These are phyloP conservation scores for Nomada fucata DNA, from an alignment of 2,888 invertebrate species.

Conservation along the genomic window DNA sequence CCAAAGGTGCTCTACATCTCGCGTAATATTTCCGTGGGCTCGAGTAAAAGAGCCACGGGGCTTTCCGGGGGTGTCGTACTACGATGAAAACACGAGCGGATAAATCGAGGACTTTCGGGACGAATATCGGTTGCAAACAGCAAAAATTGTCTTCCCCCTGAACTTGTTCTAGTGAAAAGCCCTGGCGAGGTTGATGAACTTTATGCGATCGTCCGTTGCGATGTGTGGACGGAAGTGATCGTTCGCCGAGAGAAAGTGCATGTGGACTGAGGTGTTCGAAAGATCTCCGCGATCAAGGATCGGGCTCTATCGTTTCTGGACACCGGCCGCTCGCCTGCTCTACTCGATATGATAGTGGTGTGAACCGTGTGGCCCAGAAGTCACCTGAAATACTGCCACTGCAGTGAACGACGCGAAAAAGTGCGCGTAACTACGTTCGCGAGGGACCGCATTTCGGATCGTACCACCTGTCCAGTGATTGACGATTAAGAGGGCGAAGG, in stretches of 20 bases:
- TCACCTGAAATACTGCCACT: constrained; percentile 49
- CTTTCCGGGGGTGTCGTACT: not conserved
- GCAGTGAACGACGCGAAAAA: constrained; percentile 69
- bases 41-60: not conserved
- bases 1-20: not conserved
- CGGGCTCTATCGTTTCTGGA: not conserved
- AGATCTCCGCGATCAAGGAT: constrained; percentile 22
- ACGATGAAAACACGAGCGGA: constrained; percentile 8
- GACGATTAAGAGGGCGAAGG: not conserved
- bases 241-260: constrained; percentile 24
- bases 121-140: not conserved
- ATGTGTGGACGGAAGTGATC: constrained; percentile 39
- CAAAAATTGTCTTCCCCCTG: not conserved
- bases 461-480: not conserved
- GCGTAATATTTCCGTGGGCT: not conserved
- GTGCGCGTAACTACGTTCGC: constrained; percentile 62
- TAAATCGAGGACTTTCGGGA: constrained; percentile 2
- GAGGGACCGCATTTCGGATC: constrained; percentile 15
- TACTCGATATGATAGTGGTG: constrained; percentile 21
- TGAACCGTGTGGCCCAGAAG: constrained; percentile 34
- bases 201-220: constrained; percentile 27
- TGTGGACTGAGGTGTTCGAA: constrained; percentile 34
- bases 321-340: no score
- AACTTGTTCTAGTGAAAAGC: constrained; percentile 1
- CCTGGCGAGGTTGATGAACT: not conserved